Conservation (phyloP, 1,140 invertebrate genomes). For the Tribolium castaneum region DNA sequence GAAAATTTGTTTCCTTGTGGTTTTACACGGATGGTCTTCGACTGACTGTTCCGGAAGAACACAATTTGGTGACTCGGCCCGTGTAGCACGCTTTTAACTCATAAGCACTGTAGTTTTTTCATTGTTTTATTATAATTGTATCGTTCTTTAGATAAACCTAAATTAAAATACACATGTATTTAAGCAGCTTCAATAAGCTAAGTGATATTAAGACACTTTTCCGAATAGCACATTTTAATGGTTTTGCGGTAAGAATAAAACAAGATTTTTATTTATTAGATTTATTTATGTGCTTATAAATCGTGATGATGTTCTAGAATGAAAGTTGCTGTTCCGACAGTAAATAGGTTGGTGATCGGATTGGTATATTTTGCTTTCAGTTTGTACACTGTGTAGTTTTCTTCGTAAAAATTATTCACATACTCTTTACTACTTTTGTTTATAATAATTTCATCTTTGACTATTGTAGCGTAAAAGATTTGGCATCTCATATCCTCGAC, state of each 20-base stretch:
- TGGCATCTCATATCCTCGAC: neutral
- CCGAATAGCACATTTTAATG: too few relatives aligned
- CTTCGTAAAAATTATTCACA: neutral
- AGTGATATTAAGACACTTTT: too few relatives aligned
- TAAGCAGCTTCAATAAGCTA: too few relatives aligned
- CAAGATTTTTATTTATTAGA: neutral
- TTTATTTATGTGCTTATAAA: neutral
- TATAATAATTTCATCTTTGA: neutral
- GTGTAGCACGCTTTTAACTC: neutral
- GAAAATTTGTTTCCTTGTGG: conserved; percentile 34
- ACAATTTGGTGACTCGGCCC: neutral
- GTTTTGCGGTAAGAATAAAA: neutral
- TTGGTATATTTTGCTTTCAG: neutral
- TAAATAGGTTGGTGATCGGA: neutral
- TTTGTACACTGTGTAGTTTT: neutral
- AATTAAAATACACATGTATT: too few relatives aligned
- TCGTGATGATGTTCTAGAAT: conserved; percentile 6
- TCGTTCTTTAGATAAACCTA: too few relatives aligned
- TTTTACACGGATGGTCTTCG: neutral
- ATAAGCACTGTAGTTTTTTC: neutral
- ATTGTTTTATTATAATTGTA: too few relatives aligned
- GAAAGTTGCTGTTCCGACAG: neutral
- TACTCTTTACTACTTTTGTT: neutral
- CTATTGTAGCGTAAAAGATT: neutral
- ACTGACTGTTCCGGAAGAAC: neutral